phyloP scores from a whole-genome alignment of 92 coral and sea anemone species.

The Phenganax subtilis region DNA sequence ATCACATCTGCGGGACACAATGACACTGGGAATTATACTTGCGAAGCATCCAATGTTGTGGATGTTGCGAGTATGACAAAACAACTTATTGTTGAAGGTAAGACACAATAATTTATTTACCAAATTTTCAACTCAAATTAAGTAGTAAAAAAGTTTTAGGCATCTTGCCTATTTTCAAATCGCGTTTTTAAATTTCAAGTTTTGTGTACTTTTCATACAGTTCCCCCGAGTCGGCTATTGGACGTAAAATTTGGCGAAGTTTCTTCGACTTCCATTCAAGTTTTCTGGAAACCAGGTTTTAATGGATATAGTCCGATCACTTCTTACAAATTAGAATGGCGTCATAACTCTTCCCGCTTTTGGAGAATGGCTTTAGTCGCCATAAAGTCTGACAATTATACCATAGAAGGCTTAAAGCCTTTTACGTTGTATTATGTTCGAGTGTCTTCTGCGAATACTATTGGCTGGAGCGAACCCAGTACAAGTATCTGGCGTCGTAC shows the following conservation, averaged over 20 bases:
- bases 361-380: conserved; percentile 32
- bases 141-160: not conserved
- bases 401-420: conserved; percentile 54
- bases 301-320: conserved; percentile 75
- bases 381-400: conserved; percentile 37
- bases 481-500: conserved; percentile 53
- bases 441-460: conserved; percentile 57
- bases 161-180: not conserved
- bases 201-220: conserved; percentile 36
- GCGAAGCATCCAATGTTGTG: conserved; percentile 65
- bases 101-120: not conserved
- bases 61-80: conserved; percentile 47
- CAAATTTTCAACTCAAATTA: not conserved
- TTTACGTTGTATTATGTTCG: conserved; percentile 58
- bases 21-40: conserved; percentile 65
- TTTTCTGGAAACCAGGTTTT: conserved; percentile 85
- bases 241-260: conserved; percentile 49
- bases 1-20: conserved; percentile 8
- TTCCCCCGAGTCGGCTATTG: conserved; percentile 70
- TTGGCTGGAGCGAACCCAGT: conserved; percentile 65
- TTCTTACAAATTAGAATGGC: conserved; percentile 58
- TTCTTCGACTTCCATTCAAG: conserved; percentile 64
- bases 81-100: conserved; percentile 81
- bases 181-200: not conserved
- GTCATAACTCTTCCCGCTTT: conserved; percentile 25